phyloP scores from a whole-genome alignment of 2,113 vertebrate genomes.

The Pelvicachromis taeniatus region DNA sequence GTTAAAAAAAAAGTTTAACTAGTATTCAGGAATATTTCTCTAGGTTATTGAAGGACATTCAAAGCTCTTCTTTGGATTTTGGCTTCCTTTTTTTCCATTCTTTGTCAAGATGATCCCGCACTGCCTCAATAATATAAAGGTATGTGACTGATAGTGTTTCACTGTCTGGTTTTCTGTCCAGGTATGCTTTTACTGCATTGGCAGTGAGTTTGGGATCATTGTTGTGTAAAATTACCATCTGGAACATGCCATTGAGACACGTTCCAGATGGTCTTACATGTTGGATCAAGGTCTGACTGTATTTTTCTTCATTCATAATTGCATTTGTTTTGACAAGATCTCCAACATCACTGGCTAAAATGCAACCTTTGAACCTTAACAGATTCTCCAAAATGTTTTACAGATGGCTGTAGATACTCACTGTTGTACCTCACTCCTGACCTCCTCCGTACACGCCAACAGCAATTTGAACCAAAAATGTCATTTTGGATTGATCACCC shows the following conservation, averaged over 20 bases:
- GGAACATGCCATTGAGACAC: background rate
- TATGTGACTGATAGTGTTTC: too few relatives aligned
- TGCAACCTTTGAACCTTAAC: background rate
- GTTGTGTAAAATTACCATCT: background rate
- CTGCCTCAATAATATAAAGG: too few relatives aligned
- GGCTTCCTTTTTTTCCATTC: too few relatives aligned
- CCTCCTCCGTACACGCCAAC: rapidly evolving
- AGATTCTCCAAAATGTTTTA: background rate
- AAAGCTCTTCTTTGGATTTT: too few relatives aligned
- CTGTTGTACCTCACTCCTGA: background rate
- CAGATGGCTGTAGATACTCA: background rate
- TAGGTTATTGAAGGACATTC: background rate
- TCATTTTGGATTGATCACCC: background rate
- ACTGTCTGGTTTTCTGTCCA: too few relatives aligned
- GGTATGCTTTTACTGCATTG: background rate
- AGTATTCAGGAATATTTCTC: background rate
- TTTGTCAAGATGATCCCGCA: too few relatives aligned
- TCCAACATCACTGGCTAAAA: background rate
- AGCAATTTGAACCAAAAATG: background rate
- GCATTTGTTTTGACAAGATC: background rate
- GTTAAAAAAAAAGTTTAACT: background rate
- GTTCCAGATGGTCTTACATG: background rate
- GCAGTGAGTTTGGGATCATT: background rate
- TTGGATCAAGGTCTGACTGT: background rate
- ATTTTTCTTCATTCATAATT: background rate